Evolutionary conservation across 2,113 vertebrate species (phyloP).

Genomic region (Osmerus eperlanus): DNA sequence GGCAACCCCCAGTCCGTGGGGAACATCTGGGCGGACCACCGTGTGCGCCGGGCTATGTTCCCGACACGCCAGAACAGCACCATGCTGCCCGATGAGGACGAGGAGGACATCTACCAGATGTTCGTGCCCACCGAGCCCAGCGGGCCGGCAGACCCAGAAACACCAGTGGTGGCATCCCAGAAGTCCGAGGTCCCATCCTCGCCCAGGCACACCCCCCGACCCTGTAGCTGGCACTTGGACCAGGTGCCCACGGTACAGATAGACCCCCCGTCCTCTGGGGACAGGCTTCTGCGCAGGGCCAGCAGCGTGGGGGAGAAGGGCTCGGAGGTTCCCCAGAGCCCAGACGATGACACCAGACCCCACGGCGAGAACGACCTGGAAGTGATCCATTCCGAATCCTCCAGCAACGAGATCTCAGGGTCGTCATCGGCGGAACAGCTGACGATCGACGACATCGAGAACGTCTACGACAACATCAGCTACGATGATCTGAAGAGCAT

Average conservation of each 20-base stretch:
- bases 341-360: constrained; percentile 43
- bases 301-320: constrained; percentile 91
- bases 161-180: constrained; percentile 56
- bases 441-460: constrained; percentile 87
- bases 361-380: constrained; percentile 47
- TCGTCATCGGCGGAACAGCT: constrained; percentile 85
- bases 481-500: constrained; percentile 93
- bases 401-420: constrained; percentile 71
- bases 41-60: constrained; percentile 87
- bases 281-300: constrained; percentile 81
- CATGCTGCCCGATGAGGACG: constrained; percentile 83
- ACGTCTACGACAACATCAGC: constrained; percentile 97
- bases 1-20: constrained; percentile 65
- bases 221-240: constrained; percentile 92
- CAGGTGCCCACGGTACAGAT: constrained; percentile 66
- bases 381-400: constrained; percentile 69
- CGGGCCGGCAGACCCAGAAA: constrained; percentile 71
- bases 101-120: constrained; percentile 94
- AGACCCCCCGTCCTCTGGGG: constrained; percentile 54
- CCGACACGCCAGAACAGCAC: constrained; percentile 78
- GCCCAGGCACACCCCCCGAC: constrained; percentile 70
- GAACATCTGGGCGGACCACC: constrained; percentile 91
- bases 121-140: constrained; percentile 81
- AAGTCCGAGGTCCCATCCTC: constrained; percentile 45
- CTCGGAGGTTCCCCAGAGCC: constrained; percentile 38